phyloP scores from a whole-genome alignment of 2,113 vertebrate species.

The Phocoena sinus region DNA sequence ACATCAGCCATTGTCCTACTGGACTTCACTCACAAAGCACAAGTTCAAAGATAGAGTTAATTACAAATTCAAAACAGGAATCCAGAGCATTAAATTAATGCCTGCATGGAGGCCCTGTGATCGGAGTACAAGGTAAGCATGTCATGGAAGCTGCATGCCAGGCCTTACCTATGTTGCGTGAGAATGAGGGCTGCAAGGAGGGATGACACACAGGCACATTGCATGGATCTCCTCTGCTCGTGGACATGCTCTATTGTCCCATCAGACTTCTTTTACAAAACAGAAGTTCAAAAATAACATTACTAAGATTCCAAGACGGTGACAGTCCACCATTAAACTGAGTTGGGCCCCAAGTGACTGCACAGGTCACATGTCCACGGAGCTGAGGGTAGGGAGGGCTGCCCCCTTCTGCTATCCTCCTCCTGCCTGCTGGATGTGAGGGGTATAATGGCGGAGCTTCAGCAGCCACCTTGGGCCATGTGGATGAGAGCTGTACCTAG shows the following conservation, averaged over 20 bases:
- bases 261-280: background rate
- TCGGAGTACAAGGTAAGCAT: background rate
- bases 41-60: background rate
- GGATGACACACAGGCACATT: fast-evolving
- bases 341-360: background rate
- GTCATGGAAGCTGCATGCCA: background rate
- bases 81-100: background rate
- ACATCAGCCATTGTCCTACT: background rate
- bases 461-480: background rate
- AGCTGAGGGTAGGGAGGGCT: background rate
- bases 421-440: background rate
- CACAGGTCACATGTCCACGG: too few species aligned
- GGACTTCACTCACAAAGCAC: background rate
- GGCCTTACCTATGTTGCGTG: too few species aligned
- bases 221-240: background rate
- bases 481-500: background rate
- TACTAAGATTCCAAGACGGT: background rate
- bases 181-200: background rate
- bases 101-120: background rate
- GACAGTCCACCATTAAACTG: background rate
- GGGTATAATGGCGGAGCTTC: background rate
- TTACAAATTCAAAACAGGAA: background rate
- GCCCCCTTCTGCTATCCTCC: background rate
- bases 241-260: background rate
- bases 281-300: background rate